Conservation (phyloP, 2,888 invertebrate genomes). For the Lysandra coridon region DNA sequence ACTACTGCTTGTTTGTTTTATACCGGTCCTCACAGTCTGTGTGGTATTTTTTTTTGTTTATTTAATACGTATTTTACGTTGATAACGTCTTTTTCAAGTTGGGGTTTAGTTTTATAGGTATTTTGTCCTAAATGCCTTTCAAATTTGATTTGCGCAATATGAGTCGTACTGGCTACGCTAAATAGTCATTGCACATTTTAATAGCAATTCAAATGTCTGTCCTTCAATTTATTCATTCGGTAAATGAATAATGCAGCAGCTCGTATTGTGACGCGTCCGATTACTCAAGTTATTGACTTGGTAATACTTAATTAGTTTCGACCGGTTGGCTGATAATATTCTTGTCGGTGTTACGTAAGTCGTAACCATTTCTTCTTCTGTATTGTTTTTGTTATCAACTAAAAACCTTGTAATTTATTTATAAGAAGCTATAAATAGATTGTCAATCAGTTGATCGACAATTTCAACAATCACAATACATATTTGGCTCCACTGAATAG, state of each 20-base stretch:
- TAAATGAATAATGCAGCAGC: constrained; percentile 25
- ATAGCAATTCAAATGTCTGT: constrained; percentile 49
- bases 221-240: constrained; percentile 24
- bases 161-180: not conserved
- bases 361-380: not conserved
- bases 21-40: constrained; percentile 10
- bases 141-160: not conserved
- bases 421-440: no score
- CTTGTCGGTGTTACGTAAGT: not conserved
- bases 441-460: no score
- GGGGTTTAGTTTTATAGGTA: not conserved
- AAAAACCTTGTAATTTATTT: no score
- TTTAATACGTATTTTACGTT: not conserved
- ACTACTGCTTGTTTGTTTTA: constrained; percentile 7
- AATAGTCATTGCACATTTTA: constrained; percentile 49
- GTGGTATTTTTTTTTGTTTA: not conserved
- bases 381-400: not conserved
- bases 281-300: constrained; percentile 21
- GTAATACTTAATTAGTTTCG: constrained; percentile 18
- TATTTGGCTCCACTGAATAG: not conserved
- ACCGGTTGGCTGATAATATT: not conserved
- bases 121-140: not conserved
- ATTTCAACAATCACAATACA: not conserved
- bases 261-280: constrained; percentile 28
- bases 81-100: not conserved